These are phyloP conservation scores for Sandelia bainsii DNA, from an alignment of 2,797 vertebrate genomes.

Conservation along the genomic window DNA sequence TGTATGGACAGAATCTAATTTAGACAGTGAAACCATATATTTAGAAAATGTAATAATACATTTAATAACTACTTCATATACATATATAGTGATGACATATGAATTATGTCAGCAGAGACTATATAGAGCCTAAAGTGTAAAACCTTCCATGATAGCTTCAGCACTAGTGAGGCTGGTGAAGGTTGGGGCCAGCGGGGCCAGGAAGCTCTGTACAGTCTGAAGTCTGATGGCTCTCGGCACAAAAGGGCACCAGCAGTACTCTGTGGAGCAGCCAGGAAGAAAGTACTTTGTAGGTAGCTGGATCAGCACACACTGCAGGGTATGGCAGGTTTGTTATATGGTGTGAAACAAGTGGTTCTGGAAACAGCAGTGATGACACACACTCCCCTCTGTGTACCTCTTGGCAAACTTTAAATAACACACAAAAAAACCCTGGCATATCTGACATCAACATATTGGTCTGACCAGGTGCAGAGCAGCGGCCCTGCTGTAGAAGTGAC, in stretches of 20 bases:
- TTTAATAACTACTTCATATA: slow-evolving; percentile 23
- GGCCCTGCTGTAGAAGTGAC: slow-evolving; percentile 41
- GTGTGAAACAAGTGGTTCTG: slow-evolving; percentile 69
- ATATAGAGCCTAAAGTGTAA: slow-evolving; percentile 31
- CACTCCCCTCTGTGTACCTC: slow-evolving; percentile 54
- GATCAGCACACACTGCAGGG: slow-evolving; percentile 63
- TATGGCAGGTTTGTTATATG: slow-evolving; percentile 60
- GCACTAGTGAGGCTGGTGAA: slow-evolving; percentile 31
- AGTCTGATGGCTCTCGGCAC: slow-evolving; percentile 63
- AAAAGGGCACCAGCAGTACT: slow-evolving; percentile 56
- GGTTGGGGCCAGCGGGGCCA: slow-evolving; percentile 53
- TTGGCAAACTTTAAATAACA: slow-evolving; percentile 65
- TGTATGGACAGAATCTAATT: neutral
- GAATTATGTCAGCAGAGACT: slow-evolving; percentile 16
- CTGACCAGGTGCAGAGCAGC: slow-evolving; percentile 36
- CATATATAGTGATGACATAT: neutral
- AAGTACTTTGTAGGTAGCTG: slow-evolving; percentile 60
- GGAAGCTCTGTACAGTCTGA: slow-evolving; percentile 58
- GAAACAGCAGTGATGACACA: slow-evolving; percentile 66
- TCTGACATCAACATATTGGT: slow-evolving; percentile 65
- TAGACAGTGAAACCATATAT: neutral
- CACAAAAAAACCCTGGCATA: slow-evolving; percentile 51
- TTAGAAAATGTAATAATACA: neutral
- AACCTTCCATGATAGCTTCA: slow-evolving; percentile 22
- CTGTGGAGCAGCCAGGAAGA: slow-evolving; percentile 54